A percentile compares a stretch with the other conserved stretches of the same genome.
phyloP scores from a whole-genome alignment of 2,113 vertebrate genomes.

The Zosterops hypoxanthus region DNA sequence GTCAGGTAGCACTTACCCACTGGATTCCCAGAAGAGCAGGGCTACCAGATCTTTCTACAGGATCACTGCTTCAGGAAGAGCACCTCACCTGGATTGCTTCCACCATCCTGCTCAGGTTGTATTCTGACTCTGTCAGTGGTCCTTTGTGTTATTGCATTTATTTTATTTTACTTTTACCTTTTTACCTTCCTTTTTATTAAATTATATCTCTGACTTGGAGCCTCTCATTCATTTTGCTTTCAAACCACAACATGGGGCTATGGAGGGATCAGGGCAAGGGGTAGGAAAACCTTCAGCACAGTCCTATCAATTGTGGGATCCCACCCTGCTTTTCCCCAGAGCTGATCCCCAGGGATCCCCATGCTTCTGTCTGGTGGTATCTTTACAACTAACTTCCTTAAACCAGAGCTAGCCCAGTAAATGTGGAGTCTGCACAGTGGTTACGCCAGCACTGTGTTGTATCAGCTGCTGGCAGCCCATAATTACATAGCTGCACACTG shows the following conservation, averaged over 20 bases:
- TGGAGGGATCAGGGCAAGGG: neutral
- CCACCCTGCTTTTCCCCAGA: neutral
- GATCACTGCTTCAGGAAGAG: too few relatives aligned
- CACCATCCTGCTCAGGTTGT: too few relatives aligned
- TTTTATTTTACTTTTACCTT: too few relatives aligned
- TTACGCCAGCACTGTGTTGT: neutral
- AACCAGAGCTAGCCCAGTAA: neutral
- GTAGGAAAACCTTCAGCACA: neutral
- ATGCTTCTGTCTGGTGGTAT: neutral
- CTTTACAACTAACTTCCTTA: neutral
- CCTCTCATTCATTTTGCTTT: too few relatives aligned
- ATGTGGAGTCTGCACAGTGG: neutral
- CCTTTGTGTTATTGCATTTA: too few relatives aligned
- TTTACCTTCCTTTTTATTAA: too few relatives aligned
- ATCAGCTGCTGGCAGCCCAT: neutral
- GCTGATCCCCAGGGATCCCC: neutral
- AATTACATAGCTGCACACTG: neutral
- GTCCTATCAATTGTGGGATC: fast-evolving
- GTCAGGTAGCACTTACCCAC: too few relatives aligned
- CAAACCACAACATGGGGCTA: neutral
- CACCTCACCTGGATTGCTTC: too few relatives aligned
- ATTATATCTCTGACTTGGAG: too few relatives aligned
- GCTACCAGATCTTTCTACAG: too few relatives aligned
- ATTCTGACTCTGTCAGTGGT: too few relatives aligned
- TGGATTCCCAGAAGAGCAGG: too few relatives aligned